A percentile compares a stretch with the other conserved stretches of the same genome.
phyloP scores from a whole-genome alignment of 2,888 invertebrate species.

The Meteorus colon region DNA sequence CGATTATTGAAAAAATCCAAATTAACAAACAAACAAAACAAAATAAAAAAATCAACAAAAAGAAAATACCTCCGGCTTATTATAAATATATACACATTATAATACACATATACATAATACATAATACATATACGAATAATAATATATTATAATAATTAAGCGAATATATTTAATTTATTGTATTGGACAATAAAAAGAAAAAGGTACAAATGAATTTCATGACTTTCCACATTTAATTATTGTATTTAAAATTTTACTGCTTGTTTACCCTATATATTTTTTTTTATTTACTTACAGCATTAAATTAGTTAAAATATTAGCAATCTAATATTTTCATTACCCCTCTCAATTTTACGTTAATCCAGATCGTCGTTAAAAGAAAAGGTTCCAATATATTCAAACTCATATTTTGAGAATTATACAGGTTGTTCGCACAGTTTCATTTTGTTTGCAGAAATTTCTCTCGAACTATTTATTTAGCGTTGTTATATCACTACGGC shows the following conservation, averaged over 20 bases:
- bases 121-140: conserved; percentile 13
- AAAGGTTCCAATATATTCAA: no score
- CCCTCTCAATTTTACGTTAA: no score
- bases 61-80: conserved; percentile 24
- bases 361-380: no score
- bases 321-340: no score
- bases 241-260: background rate
- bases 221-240: background rate
- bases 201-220: background rate
- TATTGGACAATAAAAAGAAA: conserved; percentile 2
- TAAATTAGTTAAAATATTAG: no score
- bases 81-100: background rate
- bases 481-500: no score
- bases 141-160: conserved; percentile 16
- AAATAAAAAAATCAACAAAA: conserved; percentile 16
- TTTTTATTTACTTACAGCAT: no score
- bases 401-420: no score
- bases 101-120: background rate
- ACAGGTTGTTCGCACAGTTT: no score
- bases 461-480: no score
- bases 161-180: conserved; percentile 10
- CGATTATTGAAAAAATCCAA: conserved; percentile 74
- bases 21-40: conserved; percentile 48
- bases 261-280: background rate
- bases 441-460: no score